Percentiles rank a stretch among this genome's conserved stretches.
Conservation (phyloP, 1,140 invertebrate genomes). For the Coptotermes formosanus region DNA sequence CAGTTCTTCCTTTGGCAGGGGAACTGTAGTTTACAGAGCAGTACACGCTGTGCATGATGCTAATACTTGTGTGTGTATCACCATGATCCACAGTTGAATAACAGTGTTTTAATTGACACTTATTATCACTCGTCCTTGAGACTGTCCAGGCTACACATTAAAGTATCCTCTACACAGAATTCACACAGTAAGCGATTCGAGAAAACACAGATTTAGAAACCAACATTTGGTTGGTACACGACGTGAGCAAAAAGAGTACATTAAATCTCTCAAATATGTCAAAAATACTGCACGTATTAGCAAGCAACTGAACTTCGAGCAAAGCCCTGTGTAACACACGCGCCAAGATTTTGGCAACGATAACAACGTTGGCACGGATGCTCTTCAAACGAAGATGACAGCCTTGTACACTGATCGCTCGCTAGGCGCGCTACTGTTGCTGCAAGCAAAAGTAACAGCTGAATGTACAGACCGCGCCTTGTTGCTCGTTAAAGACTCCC, state of each 20-base stretch:
- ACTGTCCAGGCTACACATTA: background rate
- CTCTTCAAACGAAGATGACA: background rate
- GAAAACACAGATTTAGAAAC: background rate
- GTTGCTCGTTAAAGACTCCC: constrained; percentile 17
- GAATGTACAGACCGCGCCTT: background rate
- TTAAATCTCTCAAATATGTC: too few relatives aligned
- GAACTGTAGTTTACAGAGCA: background rate
- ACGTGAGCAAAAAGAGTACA: too few relatives aligned
- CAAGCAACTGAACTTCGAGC: too few relatives aligned
- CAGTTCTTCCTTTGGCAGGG: background rate
- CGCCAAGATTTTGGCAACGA: background rate
- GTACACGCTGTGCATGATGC: background rate
- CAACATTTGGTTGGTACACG: background rate
- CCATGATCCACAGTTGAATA: background rate
- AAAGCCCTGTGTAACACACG: background rate
- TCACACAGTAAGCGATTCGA: background rate
- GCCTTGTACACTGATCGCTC: background rate
- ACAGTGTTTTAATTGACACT: background rate
- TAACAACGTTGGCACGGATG: constrained; percentile 4
- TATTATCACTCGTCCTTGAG: background rate
- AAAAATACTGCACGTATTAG: too few relatives aligned
- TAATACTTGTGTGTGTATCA: background rate
- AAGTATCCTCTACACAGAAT: background rate
- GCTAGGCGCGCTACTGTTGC: constrained; percentile 15
- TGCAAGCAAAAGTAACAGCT: background rate